phyloP scores from a whole-genome alignment of 2,113 vertebrate genomes.

The Typhlomys cinereus region DNA sequence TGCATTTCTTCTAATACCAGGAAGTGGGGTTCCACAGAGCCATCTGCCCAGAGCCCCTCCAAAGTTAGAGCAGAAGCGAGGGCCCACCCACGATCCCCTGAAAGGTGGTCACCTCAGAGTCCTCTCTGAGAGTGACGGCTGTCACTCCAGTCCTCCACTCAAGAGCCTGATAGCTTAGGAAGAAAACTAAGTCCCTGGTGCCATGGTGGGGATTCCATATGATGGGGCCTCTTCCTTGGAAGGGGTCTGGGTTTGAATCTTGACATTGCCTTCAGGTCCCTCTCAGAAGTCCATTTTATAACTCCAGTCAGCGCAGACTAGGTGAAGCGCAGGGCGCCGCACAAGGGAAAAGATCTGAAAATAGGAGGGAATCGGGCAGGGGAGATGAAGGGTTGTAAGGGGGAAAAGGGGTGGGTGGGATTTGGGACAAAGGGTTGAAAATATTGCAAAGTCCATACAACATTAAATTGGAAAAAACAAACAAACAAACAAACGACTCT shows the following conservation, averaged over 20 bases:
- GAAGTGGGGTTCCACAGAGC: background rate
- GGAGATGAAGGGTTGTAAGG: too few species aligned
- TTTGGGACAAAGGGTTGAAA: too few species aligned
- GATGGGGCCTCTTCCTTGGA: background rate
- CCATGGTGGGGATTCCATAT: background rate
- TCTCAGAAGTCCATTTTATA: background rate
- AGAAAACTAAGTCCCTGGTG: background rate
- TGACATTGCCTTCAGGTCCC: background rate
- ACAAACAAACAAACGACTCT: too few species aligned
- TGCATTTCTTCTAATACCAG: background rate
- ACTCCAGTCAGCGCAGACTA: too few species aligned
- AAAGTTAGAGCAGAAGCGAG: background rate
- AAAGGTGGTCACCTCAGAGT: background rate
- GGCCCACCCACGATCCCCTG: background rate
- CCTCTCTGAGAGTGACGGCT: background rate
- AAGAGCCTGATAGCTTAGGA: slow-evolving; percentile 1
- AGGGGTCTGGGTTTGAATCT: background rate
- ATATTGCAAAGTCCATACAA: too few species aligned
- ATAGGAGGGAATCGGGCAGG: too few species aligned
- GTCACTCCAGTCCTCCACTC: background rate
- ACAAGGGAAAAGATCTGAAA: too few species aligned
- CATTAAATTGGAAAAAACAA: too few species aligned
- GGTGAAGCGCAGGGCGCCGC: too few species aligned
- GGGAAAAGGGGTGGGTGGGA: too few species aligned
- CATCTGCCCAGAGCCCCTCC: background rate